phyloP scores from a whole-genome alignment of 2,113 vertebrate genomes.

The Cyanistes caeruleus region DNA sequence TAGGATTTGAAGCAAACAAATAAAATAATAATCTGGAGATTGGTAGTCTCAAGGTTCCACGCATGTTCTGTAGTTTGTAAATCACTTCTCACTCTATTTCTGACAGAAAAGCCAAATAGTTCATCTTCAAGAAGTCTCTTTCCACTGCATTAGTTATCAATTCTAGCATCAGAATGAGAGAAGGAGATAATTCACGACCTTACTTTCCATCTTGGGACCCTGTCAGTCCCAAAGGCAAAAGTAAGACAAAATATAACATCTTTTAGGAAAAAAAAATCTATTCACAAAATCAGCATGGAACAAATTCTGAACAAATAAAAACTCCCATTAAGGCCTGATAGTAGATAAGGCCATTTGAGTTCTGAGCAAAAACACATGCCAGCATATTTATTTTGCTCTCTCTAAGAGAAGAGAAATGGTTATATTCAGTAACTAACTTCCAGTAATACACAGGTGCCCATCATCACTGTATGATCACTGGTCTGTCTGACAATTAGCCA shows the following conservation, averaged over 20 bases:
- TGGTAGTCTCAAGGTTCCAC: neutral
- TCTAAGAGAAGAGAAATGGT: neutral
- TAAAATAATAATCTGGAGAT: neutral
- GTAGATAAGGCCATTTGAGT: neutral
- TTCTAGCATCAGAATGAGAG: neutral
- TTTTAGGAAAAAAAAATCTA: neutral
- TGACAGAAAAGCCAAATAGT: neutral
- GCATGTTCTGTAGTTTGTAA: neutral
- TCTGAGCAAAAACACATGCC: neutral
- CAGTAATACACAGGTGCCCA: neutral
- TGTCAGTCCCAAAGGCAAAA: neutral
- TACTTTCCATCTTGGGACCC: neutral
- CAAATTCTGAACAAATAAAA: neutral
- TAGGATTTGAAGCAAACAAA: neutral
- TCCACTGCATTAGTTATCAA: neutral
- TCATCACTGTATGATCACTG: neutral
- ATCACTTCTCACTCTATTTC: neutral
- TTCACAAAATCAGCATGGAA: neutral
- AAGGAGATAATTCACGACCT: neutral
- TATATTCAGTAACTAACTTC: neutral
- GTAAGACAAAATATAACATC: neutral
- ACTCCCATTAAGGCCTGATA: neutral
- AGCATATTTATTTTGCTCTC: neutral
- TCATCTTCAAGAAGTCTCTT: neutral
- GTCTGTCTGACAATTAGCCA: slow-evolving; percentile 30